Base-by-base conservation (phyloP, 1,140 invertebrate species). In the Phymastichus coffea region DNA sequence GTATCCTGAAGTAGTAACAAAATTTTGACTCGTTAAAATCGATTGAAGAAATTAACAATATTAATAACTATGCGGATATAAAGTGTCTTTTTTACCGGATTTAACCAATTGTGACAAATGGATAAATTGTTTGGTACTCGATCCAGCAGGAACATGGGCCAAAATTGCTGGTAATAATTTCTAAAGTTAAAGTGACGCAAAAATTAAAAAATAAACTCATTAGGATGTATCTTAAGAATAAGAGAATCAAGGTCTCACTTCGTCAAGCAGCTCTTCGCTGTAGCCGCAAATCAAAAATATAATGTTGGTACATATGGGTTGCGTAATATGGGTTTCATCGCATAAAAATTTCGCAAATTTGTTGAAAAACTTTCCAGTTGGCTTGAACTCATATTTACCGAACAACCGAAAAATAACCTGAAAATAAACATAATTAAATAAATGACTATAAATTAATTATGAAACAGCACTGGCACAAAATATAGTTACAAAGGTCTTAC, bases 81-180 rank as follows among this genome's bases (percentile, higher is more conserved):
- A 33, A 33, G 28, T n/a, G n/a, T n/a, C n/a, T n/a, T 6, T 28
- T 8, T 73, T 75, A 74, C 81, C 78, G 25, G 79, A 74, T 23
- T 74, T 70, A 1, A 84, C 73, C 52, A 81, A 77, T 69, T 87
- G 86, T 0, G 81, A 80, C 64, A 83, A 87, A 61, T 88, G 86
- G 2, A 87, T 70, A 0, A 90, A 70, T 57, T 89, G 89, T 69
- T 85, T 84, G 37, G 83, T 83, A 1, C 89, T 90, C 0, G 89
- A 84, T 1, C 89, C 89, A 4, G 88, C 86, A 3, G 90, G 90
- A 17, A 83, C 81, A 69, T 92, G 87, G 0, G 82, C 75, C 19
- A 87, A 63, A 64, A 91, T 88, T 0, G 86, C 80, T 3, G 86
- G 83, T 4, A 88, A 63, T 2, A 85, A 65, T 20, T 78, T 77